Base-by-base conservation (phyloP, 2,113 vertebrate species). In the Marmota flaviventris region DNA sequence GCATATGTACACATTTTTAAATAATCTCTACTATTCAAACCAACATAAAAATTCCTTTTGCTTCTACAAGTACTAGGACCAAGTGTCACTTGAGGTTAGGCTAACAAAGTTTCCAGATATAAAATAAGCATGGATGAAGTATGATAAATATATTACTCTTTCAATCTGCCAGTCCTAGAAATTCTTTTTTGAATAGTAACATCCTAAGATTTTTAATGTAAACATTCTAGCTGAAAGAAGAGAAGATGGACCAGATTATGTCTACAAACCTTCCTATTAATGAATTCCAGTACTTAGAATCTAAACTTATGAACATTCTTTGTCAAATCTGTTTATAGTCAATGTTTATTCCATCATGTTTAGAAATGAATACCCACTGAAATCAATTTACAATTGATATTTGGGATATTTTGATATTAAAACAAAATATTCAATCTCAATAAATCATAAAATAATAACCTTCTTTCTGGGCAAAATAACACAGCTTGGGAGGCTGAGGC, bases 361-460 rank as follows among this genome's bases (percentile, higher is more conserved):
- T 20, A 25, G 88, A 61, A n/a, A 61, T 39, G 20, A 58, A 61
- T 13, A 78, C 17, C 56, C 61, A 58, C 8, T 45, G 14, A 85
- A 81, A 91, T 39, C 8, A 76, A 34, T 4, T 27, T 79, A 77
- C 0, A 53, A 24, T 6, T 29, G 8, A 56, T 8, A 86, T 11
- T 22, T 81, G 61, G 25, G 20, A 75, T 32, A 93, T 67, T 95
- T 53, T 17, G 32, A 94, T 76, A 83, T 88, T n/a, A 91, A 27
- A 92, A 73, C 2, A 73, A 92, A 88, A 67, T 1, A 75, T 79
- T 61, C 48, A 72, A n/a, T 76, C 45, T 93, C n/a, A 96, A 42
- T 39, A 85, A 37, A 16, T 93, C 73, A 91, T 48, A 85, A 92
- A 89, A 73, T 27, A 95, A 73, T 48, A 89, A 29, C 72, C 25